A percentile compares a stretch with the other conserved stretches of the same genome.
Evolutionary conservation across 2,888 invertebrate species (phyloP).

Genomic region (Busseola fusca): DNA sequence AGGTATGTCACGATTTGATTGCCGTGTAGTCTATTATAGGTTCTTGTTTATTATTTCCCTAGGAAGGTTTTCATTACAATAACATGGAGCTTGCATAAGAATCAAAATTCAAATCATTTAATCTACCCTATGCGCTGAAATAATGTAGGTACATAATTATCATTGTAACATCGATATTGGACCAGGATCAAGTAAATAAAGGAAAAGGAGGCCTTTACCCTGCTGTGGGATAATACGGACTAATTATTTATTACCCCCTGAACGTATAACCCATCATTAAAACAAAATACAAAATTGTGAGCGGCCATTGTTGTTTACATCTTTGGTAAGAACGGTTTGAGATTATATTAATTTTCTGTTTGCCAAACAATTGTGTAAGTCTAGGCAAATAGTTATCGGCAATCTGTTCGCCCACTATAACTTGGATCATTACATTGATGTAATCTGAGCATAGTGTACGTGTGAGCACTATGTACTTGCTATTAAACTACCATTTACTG

Average conservation of each 20-base stretch:
- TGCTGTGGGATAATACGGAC: no score
- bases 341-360: background rate
- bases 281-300: no score
- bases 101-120: no score
- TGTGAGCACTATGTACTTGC: no score
- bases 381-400: background rate
- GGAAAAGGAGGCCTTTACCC: no score
- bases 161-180: background rate
- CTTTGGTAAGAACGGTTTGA: no score
- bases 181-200: no score
- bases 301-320: no score
- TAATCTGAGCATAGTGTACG: background rate
- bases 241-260: no score
- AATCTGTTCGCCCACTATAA: no score
- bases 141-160: background rate
- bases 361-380: background rate
- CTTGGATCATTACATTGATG: background rate
- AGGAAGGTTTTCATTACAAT: background rate
- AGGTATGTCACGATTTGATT: conserved; percentile 2
- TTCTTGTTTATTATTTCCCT: background rate
- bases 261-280: no score
- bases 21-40: background rate
- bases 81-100: background rate
- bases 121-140: background rate
- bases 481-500: no score